A percentile compares a stretch with the other conserved stretches of the same genome.
Conservation (phyloP, 2,888 invertebrate genomes). For the Fragum fragum region DNA sequence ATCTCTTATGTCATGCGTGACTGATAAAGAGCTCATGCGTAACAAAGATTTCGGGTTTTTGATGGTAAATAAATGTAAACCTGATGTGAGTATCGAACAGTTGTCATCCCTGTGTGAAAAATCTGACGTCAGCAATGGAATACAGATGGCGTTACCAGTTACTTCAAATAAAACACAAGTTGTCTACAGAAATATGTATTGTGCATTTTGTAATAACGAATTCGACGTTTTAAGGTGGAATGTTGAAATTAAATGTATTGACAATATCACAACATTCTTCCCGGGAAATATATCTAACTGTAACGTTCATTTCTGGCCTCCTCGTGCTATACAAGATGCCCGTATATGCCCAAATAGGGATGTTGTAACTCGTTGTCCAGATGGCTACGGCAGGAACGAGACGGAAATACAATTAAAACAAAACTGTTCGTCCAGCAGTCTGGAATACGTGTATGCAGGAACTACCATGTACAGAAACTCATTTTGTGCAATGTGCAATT, state of each 20-base stretch:
- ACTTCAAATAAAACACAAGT: conserved; percentile 10
- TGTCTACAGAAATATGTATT: conserved; percentile 70
- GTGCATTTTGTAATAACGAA: conserved; percentile 64
- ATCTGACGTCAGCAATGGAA: neutral
- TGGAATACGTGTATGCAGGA: conserved; percentile 27
- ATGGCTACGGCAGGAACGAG: neutral
- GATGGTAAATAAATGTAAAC: conserved; percentile 42
- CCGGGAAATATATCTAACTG: neutral
- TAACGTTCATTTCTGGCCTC: conserved; percentile 25
- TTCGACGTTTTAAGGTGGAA: conserved; percentile 53
- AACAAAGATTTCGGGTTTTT: conserved; percentile 24
- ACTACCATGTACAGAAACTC: conserved; percentile 67
- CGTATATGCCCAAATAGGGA: conserved; percentile 25
- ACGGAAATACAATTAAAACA: neutral
- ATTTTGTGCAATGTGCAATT: conserved; percentile 79
- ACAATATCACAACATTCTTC: neutral
- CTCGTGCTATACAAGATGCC: neutral
- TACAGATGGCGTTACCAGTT: neutral
- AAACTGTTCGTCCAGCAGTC: neutral
- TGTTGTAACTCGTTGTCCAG: conserved; percentile 24
- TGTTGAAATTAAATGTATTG: conserved; percentile 38
- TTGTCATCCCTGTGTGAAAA: conserved; percentile 36
- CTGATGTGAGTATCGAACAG: conserved; percentile 1
- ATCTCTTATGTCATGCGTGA: conserved; percentile 33
- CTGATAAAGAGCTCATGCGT: conserved; percentile 12